Evolutionary conservation across 1,140 invertebrate genomes (phyloP).

Genomic region (Brachystomella parvula): DNA sequence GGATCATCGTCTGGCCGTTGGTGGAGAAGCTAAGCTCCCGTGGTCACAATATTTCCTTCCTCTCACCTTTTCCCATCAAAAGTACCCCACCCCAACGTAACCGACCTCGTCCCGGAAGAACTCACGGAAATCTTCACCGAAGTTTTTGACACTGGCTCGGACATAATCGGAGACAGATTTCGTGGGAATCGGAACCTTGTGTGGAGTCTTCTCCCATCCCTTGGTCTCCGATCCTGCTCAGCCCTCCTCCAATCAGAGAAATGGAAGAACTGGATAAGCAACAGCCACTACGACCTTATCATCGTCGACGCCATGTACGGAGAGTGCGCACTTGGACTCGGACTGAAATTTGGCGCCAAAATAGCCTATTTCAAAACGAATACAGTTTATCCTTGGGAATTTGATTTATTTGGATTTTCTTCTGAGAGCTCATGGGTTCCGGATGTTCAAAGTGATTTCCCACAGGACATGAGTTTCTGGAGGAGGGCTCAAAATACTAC

Average conservation of each 20-base stretch:
- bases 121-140: conserved; percentile 11
- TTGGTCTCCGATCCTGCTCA: background rate
- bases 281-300: conserved; percentile 30
- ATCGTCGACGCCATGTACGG: conserved; percentile 35
- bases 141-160: background rate
- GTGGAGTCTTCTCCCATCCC: background rate
- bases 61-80: conserved; percentile 6
- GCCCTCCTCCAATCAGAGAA: background rate
- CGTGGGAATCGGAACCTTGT: background rate
- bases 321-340: conserved; percentile 33
- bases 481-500: background rate
- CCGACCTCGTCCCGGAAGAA: conserved; percentile 13
- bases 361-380: conserved; percentile 15
- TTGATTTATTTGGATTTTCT: background rate
- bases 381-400: background rate
- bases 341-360: conserved; percentile 25
- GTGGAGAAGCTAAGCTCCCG: conserved; percentile 1
- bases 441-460: background rate
- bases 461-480: conserved; percentile 12
- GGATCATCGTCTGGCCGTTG: conserved; percentile 19
- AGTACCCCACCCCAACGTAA: conserved; percentile 17
- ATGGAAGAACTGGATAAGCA: background rate
- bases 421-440: background rate
- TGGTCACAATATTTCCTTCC: conserved; percentile 24
- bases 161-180: conserved; percentile 15